Evolutionary conservation across 2,797 vertebrate genomes (phyloP).

Genomic region (Silurus lanzhouensis): DNA sequence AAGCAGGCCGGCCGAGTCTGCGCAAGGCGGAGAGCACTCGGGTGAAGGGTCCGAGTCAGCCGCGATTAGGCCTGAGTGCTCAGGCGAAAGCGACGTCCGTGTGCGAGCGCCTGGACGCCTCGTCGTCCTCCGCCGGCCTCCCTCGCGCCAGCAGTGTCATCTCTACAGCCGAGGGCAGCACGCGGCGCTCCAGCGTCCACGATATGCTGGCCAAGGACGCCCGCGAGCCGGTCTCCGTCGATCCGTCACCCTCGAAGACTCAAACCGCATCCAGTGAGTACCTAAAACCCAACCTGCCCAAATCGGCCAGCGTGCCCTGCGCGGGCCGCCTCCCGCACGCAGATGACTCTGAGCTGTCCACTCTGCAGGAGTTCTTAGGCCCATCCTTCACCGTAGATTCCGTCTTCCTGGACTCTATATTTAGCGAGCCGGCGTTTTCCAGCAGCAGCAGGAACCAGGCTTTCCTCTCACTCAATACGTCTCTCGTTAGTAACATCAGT

Average conservation of each 20-base stretch:
- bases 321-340: constrained; percentile 50
- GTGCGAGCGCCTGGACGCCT: constrained; percentile 78
- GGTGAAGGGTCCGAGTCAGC: constrained; percentile 74
- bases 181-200: constrained; percentile 95
- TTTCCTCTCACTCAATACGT: constrained; percentile 91
- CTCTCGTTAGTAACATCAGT: constrained; percentile 93
- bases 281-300: constrained; percentile 68
- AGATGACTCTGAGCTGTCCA: constrained; percentile 74
- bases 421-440: constrained; percentile 71
- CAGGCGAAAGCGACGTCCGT: constrained; percentile 79
- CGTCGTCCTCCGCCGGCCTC: constrained; percentile 81
- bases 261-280: constrained; percentile 93
- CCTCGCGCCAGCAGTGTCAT: constrained; percentile 97
- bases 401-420: constrained; percentile 77
- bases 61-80: constrained; percentile 70
- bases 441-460: constrained; percentile 75
- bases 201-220: constrained; percentile 94
- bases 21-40: constrained; percentile 84
- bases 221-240: constrained; percentile 86
- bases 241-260: constrained; percentile 73
- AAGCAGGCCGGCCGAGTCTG: constrained; percentile 73
- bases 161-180: constrained; percentile 94
- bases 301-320: constrained; percentile 77
- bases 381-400: constrained; percentile 77
- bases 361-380: constrained; percentile 75